phyloP scores from a whole-genome alignment of 2,888 invertebrate species.

The Cheilosia urbana region DNA sequence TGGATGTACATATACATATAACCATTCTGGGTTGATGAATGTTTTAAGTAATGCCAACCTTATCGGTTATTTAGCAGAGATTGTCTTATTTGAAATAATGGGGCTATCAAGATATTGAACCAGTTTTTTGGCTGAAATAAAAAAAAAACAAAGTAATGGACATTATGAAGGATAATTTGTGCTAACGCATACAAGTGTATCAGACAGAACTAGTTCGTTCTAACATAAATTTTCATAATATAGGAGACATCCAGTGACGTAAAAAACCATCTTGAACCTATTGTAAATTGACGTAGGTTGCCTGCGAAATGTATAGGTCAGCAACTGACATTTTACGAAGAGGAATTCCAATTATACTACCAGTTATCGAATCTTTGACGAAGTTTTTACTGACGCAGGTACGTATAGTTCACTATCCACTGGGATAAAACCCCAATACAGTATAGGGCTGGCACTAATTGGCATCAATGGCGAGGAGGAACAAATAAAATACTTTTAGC shows the following conservation, averaged over 20 bases:
- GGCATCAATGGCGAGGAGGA: too few relatives aligned
- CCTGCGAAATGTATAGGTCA: too few relatives aligned
- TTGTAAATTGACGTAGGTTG: background rate
- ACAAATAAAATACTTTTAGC: too few relatives aligned
- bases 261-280: background rate
- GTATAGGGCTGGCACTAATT: too few relatives aligned
- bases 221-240: background rate
- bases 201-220: background rate
- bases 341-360: too few relatives aligned
- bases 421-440: too few relatives aligned
- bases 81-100: constrained; percentile 36
- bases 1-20: too few relatives aligned
- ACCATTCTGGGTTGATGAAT: background rate
- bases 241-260: background rate
- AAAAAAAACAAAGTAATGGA: constrained; percentile 22
- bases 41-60: constrained; percentile 8
- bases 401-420: too few relatives aligned
- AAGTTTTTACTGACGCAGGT: too few relatives aligned
- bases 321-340: too few relatives aligned
- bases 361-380: too few relatives aligned
- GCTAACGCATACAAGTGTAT: constrained; percentile 39
- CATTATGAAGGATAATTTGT: constrained; percentile 31
- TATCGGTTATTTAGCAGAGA: constrained; percentile 23
- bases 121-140: constrained; percentile 3
- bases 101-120: constrained; percentile 3